A percentile compares a stretch with the other conserved stretches of the same genome.
These are phyloP conservation scores for Pristionchus mayeri DNA, from an alignment of 2,888 invertebrate genomes.

Conservation along the genomic window DNA sequence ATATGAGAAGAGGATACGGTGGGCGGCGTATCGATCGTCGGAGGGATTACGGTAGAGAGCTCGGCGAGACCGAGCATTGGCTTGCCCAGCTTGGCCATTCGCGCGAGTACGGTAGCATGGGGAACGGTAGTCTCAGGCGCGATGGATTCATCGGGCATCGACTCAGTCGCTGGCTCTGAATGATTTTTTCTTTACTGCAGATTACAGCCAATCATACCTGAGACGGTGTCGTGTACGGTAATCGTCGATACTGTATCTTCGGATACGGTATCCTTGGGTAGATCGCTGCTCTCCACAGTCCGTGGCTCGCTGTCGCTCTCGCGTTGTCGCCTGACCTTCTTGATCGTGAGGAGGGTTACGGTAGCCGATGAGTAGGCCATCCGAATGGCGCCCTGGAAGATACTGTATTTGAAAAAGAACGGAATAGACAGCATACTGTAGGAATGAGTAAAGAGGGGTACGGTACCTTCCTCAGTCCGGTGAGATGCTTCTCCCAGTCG, in stretches of 20 bases:
- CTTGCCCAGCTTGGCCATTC: conserved; percentile 29
- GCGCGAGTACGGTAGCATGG: conserved; percentile 8
- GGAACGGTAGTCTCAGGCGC: background rate
- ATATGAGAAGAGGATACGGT: background rate
- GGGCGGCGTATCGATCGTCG: background rate
- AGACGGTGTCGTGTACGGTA: no score
- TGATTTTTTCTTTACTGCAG: no score
- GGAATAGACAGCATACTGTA: background rate
- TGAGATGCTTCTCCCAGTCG: conserved; percentile 8
- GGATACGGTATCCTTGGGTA: conserved; percentile 20
- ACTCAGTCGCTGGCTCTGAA: background rate
- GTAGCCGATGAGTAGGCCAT: conserved; percentile 10
- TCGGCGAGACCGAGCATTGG: conserved; percentile 42
- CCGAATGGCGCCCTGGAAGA: conserved; percentile 1
- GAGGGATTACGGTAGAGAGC: conserved; percentile 1
- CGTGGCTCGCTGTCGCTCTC: conserved; percentile 6
- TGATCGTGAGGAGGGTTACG: conserved; percentile 14
- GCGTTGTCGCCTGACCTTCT: conserved; percentile 23
- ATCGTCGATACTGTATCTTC: background rate
- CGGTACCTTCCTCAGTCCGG: conserved; percentile 45
- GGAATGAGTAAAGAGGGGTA: background rate
- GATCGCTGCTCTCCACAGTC: background rate
- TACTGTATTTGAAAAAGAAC: no score
- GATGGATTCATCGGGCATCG: background rate
- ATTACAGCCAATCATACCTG: no score